Base-by-base conservation (phyloP, 1,140 invertebrate species). In the Lethrus apterus region DNA sequence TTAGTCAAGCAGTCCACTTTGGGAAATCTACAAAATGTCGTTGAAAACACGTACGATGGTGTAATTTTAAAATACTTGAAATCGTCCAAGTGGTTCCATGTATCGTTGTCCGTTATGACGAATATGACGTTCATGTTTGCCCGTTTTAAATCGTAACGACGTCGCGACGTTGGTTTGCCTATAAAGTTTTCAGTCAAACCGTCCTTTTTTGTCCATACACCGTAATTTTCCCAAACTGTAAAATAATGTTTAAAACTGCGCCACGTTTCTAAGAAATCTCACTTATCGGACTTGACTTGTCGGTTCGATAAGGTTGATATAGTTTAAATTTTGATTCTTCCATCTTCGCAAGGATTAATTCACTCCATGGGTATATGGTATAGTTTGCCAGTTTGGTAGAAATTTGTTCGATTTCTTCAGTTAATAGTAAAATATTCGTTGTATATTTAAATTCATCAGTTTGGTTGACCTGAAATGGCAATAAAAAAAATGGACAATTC, bases 1-100 rank as follows among this genome's bases (percentile, higher is more conserved):
- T 48, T 48, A 11, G 38, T 43, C 18, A 48, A 19, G 5, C 13
- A 13, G 35, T 48, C 46, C 8, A 43, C 19, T 7, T 13, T 42
- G 4, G 38, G 26, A 23, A 13, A 34, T 17, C 46, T 48, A 42
- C 9, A 41, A 48, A 31, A n/a, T n/a, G n/a, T n/a, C n/a, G n/a
- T n/a, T n/a, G n/a, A n/a, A n/a, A n/a, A n/a, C n/a, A n/a, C n/a
- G n/a, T n/a, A n/a, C n/a, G n/a, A n/a, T n/a, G n/a, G n/a, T n/a
- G n/a, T n/a, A 33, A 33, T 11, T 14, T 43, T 15, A 8, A 11
- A 15, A 10, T 33, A 33, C 32, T 15, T 2, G 13, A 33, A 33
- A 33, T 33, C 32, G 13, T 13, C 2, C 17, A 33, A 33, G 17
- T 33, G 32, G 13, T 33, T 33, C 32, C 32, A 33, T 33, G 32